Conservation (phyloP, 1,140 invertebrate species). For the Leptoteleia sp. region DNA sequence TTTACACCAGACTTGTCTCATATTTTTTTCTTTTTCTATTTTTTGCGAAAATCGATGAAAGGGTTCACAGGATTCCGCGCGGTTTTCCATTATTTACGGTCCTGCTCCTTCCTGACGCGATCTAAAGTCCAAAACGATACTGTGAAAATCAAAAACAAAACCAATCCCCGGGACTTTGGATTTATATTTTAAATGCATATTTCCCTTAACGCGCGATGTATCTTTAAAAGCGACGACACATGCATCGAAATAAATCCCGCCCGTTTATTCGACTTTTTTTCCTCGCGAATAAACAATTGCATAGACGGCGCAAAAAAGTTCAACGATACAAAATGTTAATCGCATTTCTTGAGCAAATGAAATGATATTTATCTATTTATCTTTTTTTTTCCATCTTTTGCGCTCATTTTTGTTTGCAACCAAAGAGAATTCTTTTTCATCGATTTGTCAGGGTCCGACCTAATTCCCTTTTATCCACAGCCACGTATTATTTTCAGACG, state of each 20-base stretch:
- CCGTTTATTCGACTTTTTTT: conserved; percentile 5
- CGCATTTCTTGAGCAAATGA: conserved; percentile 22
- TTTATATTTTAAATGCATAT: conserved; percentile 33
- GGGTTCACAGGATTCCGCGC: conserved; percentile 18
- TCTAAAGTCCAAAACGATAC: conserved; percentile 9
- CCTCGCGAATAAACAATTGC: conserved; percentile 11
- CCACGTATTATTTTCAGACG: conserved; percentile 54
- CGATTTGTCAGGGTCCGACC: conserved; percentile 56
- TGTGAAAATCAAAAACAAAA: conserved; percentile 11
- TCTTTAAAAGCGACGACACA: conserved; percentile 4
- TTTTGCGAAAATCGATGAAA: conserved; percentile 27
- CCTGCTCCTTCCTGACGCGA: not conserved
- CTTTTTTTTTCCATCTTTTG: no score
- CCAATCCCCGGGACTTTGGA: not conserved
- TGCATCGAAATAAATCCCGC: conserved; percentile 7
- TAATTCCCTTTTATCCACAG: conserved; percentile 53
- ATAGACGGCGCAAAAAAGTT: conserved; percentile 3
- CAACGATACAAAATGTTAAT: conserved; percentile 31
- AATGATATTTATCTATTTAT: conserved; percentile 25
- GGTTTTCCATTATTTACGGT: conserved; percentile 32
- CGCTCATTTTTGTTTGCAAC: conserved; percentile 16
- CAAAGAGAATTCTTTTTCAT: conserved; percentile 45
- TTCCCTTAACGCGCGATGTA: conserved; percentile 7
- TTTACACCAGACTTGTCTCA: conserved; percentile 11
- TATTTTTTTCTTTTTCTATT: conserved; percentile 1